A percentile compares a stretch with the other conserved stretches of the same genome.
Evolutionary conservation across 2,113 vertebrate species (phyloP).

Genomic region (Catharus fuscescens): DNA sequence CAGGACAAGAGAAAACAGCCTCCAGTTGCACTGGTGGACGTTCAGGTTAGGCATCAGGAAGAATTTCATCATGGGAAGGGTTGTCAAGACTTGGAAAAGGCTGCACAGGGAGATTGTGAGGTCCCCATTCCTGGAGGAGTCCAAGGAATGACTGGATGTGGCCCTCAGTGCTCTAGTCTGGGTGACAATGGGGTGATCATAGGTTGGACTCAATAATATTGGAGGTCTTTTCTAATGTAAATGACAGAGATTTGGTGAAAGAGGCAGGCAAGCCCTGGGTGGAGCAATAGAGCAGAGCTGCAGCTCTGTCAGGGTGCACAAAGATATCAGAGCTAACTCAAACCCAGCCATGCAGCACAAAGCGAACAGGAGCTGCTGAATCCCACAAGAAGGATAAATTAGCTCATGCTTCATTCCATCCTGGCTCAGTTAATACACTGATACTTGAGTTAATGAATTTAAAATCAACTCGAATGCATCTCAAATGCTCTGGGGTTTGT

Average conservation of each 20-base stretch:
- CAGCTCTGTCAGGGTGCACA: not conserved
- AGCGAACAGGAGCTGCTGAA: slow-evolving; percentile 8
- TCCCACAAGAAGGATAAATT: slow-evolving; percentile 49
- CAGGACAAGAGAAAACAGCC: not conserved
- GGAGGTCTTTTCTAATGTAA: not conserved
- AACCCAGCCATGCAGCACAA: slow-evolving; percentile 27
- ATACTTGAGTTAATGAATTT: slow-evolving; percentile 34
- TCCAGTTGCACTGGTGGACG: not conserved
- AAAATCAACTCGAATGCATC: slow-evolving; percentile 34
- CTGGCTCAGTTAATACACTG: not conserved
- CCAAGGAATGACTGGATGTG: not conserved
- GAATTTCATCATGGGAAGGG: not conserved
- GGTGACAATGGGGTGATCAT: not conserved
- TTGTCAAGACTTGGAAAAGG: not conserved
- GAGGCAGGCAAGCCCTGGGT: not conserved
- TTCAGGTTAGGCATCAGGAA: not conserved
- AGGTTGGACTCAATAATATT: not conserved
- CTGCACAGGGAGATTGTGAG: no score
- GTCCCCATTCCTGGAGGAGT: not conserved
- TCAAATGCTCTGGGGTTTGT: not conserved
- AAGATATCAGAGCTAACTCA: not conserved
- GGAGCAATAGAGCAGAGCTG: not conserved
- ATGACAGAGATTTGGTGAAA: not conserved
- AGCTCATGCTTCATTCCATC: not conserved
- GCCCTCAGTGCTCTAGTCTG: not conserved